A percentile compares a stretch with the other conserved stretches of the same genome.
Conservation (phyloP, 2,888 invertebrate species). For the Heliconius ethilla region DNA sequence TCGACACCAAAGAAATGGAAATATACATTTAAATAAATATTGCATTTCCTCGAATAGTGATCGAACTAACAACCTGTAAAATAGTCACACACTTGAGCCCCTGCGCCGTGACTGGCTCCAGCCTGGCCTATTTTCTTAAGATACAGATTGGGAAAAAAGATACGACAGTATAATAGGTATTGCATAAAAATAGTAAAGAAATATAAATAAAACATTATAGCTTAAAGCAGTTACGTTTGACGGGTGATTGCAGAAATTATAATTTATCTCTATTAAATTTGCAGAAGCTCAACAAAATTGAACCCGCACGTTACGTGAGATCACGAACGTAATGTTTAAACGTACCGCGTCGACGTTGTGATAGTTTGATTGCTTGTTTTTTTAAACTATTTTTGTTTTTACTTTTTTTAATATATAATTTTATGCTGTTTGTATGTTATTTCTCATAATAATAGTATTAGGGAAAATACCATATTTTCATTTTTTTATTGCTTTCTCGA, state of each 20-base stretch:
- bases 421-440: not conserved
- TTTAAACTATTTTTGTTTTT: not conserved
- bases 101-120: no score
- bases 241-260: not conserved
- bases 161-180: not conserved
- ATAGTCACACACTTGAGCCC: no score
- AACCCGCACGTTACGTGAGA: slow-evolving; percentile 41
- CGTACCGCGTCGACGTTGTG: slow-evolving; percentile 42
- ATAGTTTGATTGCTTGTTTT: slow-evolving; percentile 45
- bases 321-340: slow-evolving; percentile 38
- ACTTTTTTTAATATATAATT: not conserved
- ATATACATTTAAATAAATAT: no score
- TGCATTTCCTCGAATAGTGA: no score
- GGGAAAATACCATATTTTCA: not conserved
- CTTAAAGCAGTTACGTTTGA: not conserved
- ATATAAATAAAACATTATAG: not conserved
- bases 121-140: no score
- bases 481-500: not conserved
- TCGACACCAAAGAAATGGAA: no score
- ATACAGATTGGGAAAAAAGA: no score
- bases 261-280: slow-evolving; percentile 23
- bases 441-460: not conserved
- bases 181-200: not conserved
- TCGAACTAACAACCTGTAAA: no score
- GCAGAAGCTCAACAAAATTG: slow-evolving; percentile 36